phyloP scores from a whole-genome alignment of 2,888 invertebrate genomes.

The Aphodius granarius region DNA sequence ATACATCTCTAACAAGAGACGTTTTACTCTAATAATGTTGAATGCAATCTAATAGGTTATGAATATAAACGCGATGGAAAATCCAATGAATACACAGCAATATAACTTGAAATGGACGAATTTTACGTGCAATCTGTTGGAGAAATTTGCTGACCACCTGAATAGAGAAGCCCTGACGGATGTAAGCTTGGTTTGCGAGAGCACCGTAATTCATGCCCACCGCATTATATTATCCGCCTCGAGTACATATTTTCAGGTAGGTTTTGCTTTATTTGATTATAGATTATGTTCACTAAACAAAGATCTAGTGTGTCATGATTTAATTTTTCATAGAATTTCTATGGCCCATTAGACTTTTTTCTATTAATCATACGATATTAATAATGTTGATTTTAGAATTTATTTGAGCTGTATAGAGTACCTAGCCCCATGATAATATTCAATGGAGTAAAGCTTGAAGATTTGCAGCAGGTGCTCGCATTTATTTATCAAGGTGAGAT shows the following conservation, averaged over 20 bases:
- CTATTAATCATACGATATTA: not conserved
- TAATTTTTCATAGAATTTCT: too few relatives aligned
- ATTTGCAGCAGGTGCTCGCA: conserved; percentile 53
- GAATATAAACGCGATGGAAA: conserved; percentile 3
- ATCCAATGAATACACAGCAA: conserved; percentile 39
- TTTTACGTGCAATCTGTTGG: conserved; percentile 54
- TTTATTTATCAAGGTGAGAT: conserved; percentile 59
- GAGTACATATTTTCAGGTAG: conserved; percentile 55
- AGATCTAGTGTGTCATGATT: too few relatives aligned
- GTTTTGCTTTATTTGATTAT: not conserved
- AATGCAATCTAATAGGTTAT: not conserved
- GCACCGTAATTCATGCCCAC: conserved; percentile 55
- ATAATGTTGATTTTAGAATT: conserved; percentile 44
- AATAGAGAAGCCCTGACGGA: conserved; percentile 53
- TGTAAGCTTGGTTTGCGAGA: conserved; percentile 56
- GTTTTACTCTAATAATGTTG: not conserved
- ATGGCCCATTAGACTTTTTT: too few relatives aligned
- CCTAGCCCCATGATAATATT: conserved; percentile 54
- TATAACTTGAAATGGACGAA: conserved; percentile 58
- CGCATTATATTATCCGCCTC: conserved; percentile 57
- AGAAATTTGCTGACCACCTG: conserved; percentile 54
- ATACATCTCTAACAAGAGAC: not conserved
- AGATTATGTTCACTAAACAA: not conserved
- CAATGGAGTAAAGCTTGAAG: conserved; percentile 51
- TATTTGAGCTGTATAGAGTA: conserved; percentile 51